These are phyloP conservation scores for Liparis tanakae DNA, from an alignment of 2,797 vertebrate genomes.

Conservation along the genomic window DNA sequence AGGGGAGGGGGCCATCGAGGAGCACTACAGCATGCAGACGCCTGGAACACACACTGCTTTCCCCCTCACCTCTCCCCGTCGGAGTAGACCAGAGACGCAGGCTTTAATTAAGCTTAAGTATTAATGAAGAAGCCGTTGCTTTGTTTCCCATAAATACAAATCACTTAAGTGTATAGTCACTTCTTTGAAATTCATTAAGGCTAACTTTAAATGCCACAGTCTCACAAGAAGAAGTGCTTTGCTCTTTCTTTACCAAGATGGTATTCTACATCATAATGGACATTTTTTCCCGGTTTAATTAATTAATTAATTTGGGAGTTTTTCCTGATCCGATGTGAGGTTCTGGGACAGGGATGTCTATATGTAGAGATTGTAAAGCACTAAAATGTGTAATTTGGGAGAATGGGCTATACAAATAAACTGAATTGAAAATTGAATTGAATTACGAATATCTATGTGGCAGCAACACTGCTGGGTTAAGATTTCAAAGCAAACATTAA, in stretches of 20 bases:
- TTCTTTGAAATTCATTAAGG: constrained; percentile 47
- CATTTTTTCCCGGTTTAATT: constrained; percentile 53
- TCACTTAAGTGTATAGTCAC: constrained; percentile 52
- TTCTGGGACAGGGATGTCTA: no score
- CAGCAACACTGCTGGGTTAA: constrained; percentile 18
- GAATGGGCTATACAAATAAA: no score
- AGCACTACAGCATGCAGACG: constrained; percentile 45
- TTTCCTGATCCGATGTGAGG: no score
- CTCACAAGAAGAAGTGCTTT: constrained; percentile 30
- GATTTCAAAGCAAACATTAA: not conserved
- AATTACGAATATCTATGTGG: constrained; percentile 19
- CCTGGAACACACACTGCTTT: constrained; percentile 33
- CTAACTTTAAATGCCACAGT: constrained; percentile 50
- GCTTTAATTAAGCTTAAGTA: constrained; percentile 78
- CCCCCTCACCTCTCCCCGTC: constrained; percentile 41
- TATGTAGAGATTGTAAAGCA: no score
- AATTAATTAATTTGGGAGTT: not conserved
- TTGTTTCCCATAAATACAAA: constrained; percentile 77
- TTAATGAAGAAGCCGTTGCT: constrained; percentile 76
- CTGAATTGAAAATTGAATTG: no score
- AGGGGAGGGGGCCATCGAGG: constrained; percentile 11
- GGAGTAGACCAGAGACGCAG: constrained; percentile 52
- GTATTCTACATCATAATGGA: constrained; percentile 5
- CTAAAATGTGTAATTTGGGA: no score
- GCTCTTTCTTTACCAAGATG: constrained; percentile 16